Conservation (phyloP, 2,113 vertebrate species). For the Etheostoma cragini region DNA sequence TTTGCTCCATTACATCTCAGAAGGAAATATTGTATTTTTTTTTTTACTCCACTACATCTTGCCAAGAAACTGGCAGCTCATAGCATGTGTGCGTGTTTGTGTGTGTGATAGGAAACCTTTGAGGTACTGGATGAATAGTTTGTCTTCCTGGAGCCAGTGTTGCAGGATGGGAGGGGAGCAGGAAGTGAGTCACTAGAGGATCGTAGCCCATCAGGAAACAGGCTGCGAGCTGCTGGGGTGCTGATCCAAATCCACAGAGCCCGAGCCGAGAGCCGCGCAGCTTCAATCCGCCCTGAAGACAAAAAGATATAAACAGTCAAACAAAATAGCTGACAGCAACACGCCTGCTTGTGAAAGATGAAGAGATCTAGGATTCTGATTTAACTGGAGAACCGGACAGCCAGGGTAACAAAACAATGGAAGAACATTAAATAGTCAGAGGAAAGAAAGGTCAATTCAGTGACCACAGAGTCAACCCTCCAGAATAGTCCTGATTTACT, state of each 20-base stretch:
- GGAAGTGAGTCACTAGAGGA: constrained; percentile 63
- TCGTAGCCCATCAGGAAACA: constrained; percentile 54
- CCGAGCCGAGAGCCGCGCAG: background rate
- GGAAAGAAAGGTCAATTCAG: constrained; percentile 7
- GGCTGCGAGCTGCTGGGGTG: constrained; percentile 29
- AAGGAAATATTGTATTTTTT: too few species aligned
- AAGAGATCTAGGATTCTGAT: background rate
- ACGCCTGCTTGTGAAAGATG: background rate
- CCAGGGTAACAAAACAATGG: background rate
- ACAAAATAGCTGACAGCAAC: background rate
- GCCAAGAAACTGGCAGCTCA: background rate
- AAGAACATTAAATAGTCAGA: background rate
- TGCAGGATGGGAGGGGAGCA: constrained; percentile 73
- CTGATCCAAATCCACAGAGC: constrained; percentile 43
- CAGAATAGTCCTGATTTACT: background rate
- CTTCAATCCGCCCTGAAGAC: constrained; percentile 28
- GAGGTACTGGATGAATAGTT: constrained; percentile 62
- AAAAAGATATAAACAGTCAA: background rate
- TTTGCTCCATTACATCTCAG: too few species aligned
- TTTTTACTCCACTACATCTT: too few species aligned
- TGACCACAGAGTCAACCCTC: background rate
- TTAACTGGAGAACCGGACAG: background rate
- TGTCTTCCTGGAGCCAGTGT: constrained; percentile 72
- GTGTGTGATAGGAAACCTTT: constrained; percentile 63
- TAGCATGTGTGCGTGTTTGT: background rate